A percentile compares a stretch with the other conserved stretches of the same genome.
phyloP scores from a whole-genome alignment of 2,113 vertebrate genomes.

The Gasterosteus nipponicus region DNA sequence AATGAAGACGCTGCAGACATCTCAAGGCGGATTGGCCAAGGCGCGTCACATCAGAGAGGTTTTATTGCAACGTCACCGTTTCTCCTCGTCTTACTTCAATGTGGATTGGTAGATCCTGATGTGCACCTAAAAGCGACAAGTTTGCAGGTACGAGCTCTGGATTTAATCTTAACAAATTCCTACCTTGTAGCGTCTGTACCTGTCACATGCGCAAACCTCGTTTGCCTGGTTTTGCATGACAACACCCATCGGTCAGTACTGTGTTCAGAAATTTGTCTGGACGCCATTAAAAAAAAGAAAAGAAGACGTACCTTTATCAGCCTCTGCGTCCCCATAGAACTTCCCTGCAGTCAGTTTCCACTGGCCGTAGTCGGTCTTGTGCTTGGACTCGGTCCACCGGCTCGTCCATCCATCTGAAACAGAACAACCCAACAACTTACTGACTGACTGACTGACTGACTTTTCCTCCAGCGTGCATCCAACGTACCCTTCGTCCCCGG shows the following conservation, averaged over 20 bases:
- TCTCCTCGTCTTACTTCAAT: too few relatives aligned
- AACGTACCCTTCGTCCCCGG: not conserved
- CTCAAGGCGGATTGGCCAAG: too few relatives aligned
- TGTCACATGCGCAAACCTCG: not conserved
- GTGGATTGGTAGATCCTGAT: too few relatives aligned
- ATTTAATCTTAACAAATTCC: not conserved
- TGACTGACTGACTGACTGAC: not conserved
- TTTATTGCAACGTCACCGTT: too few relatives aligned
- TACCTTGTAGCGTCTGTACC: not conserved
- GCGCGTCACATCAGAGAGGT: too few relatives aligned
- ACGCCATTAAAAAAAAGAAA: not conserved
- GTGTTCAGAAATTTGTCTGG: not conserved
- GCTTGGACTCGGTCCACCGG: constrained; percentile 90
- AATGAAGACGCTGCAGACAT: too few relatives aligned
- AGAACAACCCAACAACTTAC: constrained; percentile 1
- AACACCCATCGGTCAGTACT: not conserved
- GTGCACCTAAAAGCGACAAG: too few relatives aligned
- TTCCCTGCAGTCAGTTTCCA: constrained; percentile 88
- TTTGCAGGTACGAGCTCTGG: not conserved
- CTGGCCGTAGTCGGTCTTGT: constrained; percentile 90
- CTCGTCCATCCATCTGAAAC: constrained; percentile 82
- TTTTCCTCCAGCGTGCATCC: too few relatives aligned
- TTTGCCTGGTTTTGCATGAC: constrained; percentile 31
- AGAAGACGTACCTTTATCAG: constrained; percentile 87
- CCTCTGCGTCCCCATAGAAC: constrained; percentile 89